A percentile compares a stretch with the other conserved stretches of the same genome.
phyloP scores from a whole-genome alignment of 2,888 invertebrate species.

The Heliconius ismenius region DNA sequence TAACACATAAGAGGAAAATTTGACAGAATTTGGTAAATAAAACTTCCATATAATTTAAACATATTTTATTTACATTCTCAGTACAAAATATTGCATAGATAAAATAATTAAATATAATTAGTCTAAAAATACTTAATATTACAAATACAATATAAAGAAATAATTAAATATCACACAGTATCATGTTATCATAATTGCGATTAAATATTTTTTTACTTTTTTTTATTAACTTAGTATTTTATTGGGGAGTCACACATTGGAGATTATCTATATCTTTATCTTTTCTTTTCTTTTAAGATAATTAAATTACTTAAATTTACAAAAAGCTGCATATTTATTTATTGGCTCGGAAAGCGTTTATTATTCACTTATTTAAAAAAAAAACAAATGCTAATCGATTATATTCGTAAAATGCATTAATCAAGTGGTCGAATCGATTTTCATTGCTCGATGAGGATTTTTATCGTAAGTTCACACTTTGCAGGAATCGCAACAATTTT shows the following conservation, averaged over 20 bases:
- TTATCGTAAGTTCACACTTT: constrained; percentile 34
- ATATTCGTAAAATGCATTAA: not conserved
- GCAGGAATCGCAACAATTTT: constrained; percentile 91
- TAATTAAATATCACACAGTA: constrained; percentile 67
- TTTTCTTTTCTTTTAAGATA: not conserved
- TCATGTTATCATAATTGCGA: constrained; percentile 20
- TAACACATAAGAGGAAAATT: not conserved
- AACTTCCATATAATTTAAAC: constrained; percentile 41
- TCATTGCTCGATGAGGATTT: not conserved
- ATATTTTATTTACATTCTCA: constrained; percentile 44
- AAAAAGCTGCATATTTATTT: not conserved
- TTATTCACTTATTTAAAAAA: not conserved
- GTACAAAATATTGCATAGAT: constrained; percentile 41
- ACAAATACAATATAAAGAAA: constrained; percentile 23
- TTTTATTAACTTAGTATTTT: constrained; percentile 13
- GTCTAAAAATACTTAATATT: constrained; percentile 9
- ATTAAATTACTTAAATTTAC: not conserved
- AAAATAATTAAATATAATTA: constrained; percentile 24
- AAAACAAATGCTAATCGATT: constrained; percentile 1
- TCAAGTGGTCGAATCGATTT: not conserved
- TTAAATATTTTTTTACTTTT: constrained; percentile 1
- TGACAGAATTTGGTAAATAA: constrained; percentile 38
- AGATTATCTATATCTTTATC: not conserved
- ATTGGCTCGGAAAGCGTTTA: constrained; percentile 6
- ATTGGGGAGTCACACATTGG: not conserved